Base-by-base conservation (phyloP, 2,113 vertebrate species). In the Glaucidium brasilianum region DNA sequence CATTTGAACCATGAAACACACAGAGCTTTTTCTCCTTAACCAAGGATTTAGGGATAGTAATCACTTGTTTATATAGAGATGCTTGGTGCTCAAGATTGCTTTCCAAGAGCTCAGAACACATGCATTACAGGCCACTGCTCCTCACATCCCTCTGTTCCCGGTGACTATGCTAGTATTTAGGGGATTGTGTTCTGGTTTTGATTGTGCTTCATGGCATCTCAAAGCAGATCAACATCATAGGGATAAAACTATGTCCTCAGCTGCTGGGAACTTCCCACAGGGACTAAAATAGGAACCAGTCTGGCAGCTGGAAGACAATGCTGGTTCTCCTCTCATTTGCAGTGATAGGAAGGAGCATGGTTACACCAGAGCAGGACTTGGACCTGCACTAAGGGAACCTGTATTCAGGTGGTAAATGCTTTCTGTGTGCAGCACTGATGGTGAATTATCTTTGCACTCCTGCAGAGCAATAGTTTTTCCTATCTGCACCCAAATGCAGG, bases 381-480 rank as follows among this genome's bases (percentile, higher is more conserved):
- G 34, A 55, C 9, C 3, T 15, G 4, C 41, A 55, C 32, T 13
- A 53, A 56, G 27, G 21, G 30, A 9, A 63, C 13, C 6, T n/a
- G 15, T 6, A 35, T 27, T 27, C 59, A 37, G 43, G 20, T 26
- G 23, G 21, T 45, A 23, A 64, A 58, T 64, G 41, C 23, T 78
- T 20, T 16, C 49, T 34, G 17, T 0, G 1, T 18, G 10, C 35
- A 55, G 18, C 2, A 0, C 32, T 68, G 39, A 13, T n/a, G 34
- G 25, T 26, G 29, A 69, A 80, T 50, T 88, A 66, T 15, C 75
- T 84, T 50, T 26, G n/a, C 17, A 12, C 7, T 66, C 11, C 49
- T 11, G 29, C 3, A 49, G 11, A 81, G 41, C 14, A 53, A 67
- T 16, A 30, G 5, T 26, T 88, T 76, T 64, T 13, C 30, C 23